A percentile compares a stretch with the other conserved stretches of the same genome.
Conservation (phyloP, 2,113 vertebrate genomes). For the Desmodus rotundus region DNA sequence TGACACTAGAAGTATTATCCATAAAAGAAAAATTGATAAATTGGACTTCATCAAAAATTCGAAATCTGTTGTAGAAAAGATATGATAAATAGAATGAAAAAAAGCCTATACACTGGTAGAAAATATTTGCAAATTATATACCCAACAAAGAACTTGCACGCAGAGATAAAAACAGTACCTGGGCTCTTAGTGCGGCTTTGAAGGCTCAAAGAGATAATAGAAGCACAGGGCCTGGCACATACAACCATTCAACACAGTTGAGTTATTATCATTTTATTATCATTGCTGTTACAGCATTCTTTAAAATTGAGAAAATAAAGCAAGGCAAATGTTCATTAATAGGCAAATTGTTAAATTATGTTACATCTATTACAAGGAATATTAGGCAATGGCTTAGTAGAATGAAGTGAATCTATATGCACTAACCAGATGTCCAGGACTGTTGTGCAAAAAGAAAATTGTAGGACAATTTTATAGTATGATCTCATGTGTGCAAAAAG, state of each 20-base stretch:
- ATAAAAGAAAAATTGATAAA: neutral
- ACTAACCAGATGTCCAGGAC: neutral
- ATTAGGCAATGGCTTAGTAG: neutral
- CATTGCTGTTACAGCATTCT: neutral
- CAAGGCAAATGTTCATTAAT: neutral
- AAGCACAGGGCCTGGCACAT: neutral
- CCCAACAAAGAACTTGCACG: neutral
- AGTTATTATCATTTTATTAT: neutral
- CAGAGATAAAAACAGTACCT: neutral
- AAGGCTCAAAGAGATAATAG: neutral
- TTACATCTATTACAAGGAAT: neutral
- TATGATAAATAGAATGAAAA: neutral
- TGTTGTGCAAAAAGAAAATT: neutral
- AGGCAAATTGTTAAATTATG: neutral
- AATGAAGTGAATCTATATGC: neutral
- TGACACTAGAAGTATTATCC: neutral
- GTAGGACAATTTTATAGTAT: neutral
- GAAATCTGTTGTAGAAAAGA: neutral
- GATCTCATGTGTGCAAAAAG: neutral
- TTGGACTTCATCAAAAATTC: neutral
- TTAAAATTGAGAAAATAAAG: constrained; percentile 6
- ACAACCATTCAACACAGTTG: neutral
- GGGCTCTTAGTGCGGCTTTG: neutral
- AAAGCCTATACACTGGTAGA: neutral
- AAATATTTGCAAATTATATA: constrained; percentile 5